These are phyloP conservation scores for Thamnophis elegans DNA, from an alignment of 2,797 vertebrate genomes.

Conservation along the genomic window DNA sequence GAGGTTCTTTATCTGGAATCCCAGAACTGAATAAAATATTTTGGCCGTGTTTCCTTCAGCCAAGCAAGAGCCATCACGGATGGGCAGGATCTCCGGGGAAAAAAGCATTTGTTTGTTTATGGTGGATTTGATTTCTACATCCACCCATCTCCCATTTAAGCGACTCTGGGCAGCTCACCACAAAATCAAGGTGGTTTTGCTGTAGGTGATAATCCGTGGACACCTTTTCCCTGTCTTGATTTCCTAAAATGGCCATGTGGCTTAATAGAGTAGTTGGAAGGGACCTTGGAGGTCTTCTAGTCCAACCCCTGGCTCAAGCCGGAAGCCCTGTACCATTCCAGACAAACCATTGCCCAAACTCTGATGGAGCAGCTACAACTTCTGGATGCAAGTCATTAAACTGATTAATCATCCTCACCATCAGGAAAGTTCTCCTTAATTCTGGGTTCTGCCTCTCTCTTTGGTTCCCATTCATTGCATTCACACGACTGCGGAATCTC, in stretches of 20 bases:
- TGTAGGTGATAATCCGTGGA: neutral
- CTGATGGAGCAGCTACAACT: too few relatives aligned
- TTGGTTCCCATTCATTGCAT: too few relatives aligned
- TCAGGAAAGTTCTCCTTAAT: too few relatives aligned
- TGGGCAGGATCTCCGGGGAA: constrained; percentile 25
- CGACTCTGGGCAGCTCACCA: neutral
- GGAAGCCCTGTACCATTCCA: too few relatives aligned
- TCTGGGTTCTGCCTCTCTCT: too few relatives aligned
- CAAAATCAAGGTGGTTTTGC: neutral
- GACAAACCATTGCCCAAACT: too few relatives aligned
- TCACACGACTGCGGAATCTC: too few relatives aligned
- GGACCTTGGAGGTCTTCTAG: too few relatives aligned
- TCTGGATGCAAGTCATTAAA: too few relatives aligned
- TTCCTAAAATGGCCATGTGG: neutral
- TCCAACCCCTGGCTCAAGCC: too few relatives aligned
- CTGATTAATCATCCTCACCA: too few relatives aligned
- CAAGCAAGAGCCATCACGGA: constrained; percentile 60
- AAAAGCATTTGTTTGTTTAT: neutral
- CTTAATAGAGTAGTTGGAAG: neutral
- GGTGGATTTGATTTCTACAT: neutral
- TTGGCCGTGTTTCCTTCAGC: constrained; percentile 46
- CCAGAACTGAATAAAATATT: neutral
- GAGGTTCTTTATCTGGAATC: neutral
- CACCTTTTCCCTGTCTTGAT: neutral
- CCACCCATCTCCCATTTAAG: neutral